These are phyloP conservation scores for Triplophysa dalaica DNA, from an alignment of 2,113 vertebrate species.

Conservation along the genomic window DNA sequence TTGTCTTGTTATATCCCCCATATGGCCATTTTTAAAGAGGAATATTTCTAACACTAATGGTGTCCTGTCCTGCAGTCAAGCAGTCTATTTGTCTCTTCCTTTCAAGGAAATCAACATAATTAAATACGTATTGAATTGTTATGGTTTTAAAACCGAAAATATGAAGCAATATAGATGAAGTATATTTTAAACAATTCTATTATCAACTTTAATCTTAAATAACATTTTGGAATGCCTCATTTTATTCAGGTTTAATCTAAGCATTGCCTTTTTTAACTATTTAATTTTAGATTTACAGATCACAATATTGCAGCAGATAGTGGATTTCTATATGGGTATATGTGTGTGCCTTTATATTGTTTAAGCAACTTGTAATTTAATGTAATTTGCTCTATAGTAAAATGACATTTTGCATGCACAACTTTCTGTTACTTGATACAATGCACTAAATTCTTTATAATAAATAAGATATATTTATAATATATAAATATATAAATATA, in stretches of 20 bases:
- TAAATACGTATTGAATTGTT: conserved; percentile 99
- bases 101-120: conserved; percentile 91
- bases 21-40: conserved; percentile 80
- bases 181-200: not conserved
- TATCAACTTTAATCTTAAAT: not conserved
- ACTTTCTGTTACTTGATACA: no score
- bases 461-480: no score
- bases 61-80: conserved; percentile 84
- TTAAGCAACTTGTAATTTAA: no score
- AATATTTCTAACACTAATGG: conserved; percentile 80
- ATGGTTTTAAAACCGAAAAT: conserved; percentile 94
- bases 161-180: not conserved
- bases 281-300: no score
- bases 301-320: no score
- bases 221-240: not conserved
- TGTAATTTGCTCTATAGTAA: not conserved
- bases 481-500: no score
- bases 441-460: no score
- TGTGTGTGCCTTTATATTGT: no score
- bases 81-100: conserved; percentile 82
- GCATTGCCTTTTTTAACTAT: not conserved
- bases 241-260: not conserved
- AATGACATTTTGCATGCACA: no score
- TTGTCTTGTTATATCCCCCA: conserved; percentile 62
- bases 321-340: no score